phyloP scores from a whole-genome alignment of 2,113 vertebrate species.

The Tragelaphus buxtoni region DNA sequence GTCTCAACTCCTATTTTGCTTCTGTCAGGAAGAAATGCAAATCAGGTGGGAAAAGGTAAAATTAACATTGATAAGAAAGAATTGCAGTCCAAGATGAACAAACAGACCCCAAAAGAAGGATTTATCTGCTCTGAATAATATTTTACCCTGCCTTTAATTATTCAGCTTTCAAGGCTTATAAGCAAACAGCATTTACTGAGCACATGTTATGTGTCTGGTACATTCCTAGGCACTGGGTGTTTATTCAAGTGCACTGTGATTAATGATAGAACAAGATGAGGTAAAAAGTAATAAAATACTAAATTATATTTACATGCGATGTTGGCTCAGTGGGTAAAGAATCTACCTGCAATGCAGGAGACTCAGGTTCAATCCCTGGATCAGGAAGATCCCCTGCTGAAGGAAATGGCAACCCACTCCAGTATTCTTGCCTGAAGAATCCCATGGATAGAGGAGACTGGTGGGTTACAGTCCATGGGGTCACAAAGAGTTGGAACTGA shows the following conservation, averaged over 20 bases:
- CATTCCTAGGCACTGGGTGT: neutral
- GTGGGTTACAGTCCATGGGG: neutral
- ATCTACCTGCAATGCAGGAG: neutral
- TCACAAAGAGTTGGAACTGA: neutral
- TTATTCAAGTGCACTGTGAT: neutral
- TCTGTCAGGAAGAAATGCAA: slow-evolving; percentile 46
- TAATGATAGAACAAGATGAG: neutral
- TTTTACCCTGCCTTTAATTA: neutral
- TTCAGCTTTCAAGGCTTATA: neutral
- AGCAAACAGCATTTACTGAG: slow-evolving; percentile 18
- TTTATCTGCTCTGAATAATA: slow-evolving; percentile 18
- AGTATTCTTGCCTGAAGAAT: neutral
- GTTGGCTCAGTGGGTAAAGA: neutral
- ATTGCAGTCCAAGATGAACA: neutral
- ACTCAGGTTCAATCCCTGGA: neutral
- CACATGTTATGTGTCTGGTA: neutral
- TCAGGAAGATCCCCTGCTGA: neutral
- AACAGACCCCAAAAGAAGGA: slow-evolving; percentile 18
- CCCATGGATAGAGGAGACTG: neutral
- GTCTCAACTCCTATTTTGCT: slow-evolving; percentile 20
- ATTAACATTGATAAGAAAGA: slow-evolving; percentile 50
- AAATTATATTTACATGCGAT: neutral
- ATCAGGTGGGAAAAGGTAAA: slow-evolving; percentile 23
- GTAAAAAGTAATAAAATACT: neutral
- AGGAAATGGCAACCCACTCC: neutral